Percentiles rank a stretch among this genome's conserved stretches.
These are phyloP conservation scores for Lates japonicus DNA, from an alignment of 2,797 vertebrate species.

Conservation along the genomic window DNA sequence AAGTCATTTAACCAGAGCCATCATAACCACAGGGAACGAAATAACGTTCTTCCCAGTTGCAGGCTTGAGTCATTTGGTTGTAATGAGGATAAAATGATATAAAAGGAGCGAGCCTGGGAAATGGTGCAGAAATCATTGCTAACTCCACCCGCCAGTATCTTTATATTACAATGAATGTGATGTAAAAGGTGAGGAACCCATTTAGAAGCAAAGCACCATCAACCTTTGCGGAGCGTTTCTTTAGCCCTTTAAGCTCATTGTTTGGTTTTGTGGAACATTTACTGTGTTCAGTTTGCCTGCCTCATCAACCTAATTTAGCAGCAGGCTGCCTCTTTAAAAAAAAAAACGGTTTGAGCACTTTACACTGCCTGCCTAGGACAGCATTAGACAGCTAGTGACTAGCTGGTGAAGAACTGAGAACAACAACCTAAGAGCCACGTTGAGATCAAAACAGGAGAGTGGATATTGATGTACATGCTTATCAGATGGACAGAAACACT, in stretches of 20 bases:
- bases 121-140: background rate
- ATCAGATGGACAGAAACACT: background rate
- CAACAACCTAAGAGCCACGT: background rate
- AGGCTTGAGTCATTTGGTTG: slow-evolving; percentile 60
- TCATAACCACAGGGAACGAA: slow-evolving; percentile 54
- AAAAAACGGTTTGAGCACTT: background rate
- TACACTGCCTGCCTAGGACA: background rate
- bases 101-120: slow-evolving; percentile 16
- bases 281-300: background rate
- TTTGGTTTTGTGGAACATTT: slow-evolving; percentile 21
- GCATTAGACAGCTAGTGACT: background rate
- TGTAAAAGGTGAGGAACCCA: slow-evolving; percentile 9
- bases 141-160: slow-evolving; percentile 3
- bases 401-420: background rate
- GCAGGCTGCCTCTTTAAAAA: background rate
- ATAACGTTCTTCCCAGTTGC: slow-evolving; percentile 38
- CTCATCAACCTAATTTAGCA: slow-evolving; percentile 5
- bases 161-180: background rate
- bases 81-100: slow-evolving; percentile 2
- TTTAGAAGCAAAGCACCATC: background rate
- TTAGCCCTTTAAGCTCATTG: background rate
- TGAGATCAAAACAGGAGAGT: background rate
- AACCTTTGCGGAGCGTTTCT: background rate
- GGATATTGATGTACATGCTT: background rate
- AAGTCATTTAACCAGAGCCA: slow-evolving; percentile 58